Conservation (phyloP, 2,113 vertebrate species). For the Hippocampus guttulatus region DNA sequence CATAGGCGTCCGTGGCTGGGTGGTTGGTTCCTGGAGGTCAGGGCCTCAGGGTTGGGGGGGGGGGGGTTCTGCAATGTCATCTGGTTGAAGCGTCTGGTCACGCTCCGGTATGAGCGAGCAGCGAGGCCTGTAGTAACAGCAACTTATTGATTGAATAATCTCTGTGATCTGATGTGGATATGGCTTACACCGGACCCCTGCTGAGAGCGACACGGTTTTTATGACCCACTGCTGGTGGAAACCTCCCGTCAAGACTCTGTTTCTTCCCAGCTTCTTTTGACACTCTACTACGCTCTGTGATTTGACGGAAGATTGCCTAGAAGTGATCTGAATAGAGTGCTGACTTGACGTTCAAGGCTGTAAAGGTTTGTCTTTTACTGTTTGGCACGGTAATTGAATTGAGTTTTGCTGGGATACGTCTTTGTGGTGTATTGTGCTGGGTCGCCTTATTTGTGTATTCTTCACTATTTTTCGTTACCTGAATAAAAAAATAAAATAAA, state of each 20-base stretch:
- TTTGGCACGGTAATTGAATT: too few species aligned
- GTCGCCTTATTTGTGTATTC: too few species aligned
- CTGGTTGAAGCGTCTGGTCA: slow-evolving; percentile 25
- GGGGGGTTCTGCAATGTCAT: slow-evolving; percentile 31
- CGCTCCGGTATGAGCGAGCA: slow-evolving; percentile 32
- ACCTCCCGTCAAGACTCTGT: neutral
- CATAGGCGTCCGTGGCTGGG: slow-evolving; percentile 45
- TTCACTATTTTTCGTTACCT: too few species aligned
- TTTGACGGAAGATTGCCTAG: neutral
- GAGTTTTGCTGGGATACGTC: too few species aligned
- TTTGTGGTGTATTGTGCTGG: too few species aligned
- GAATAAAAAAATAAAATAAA: too few species aligned
- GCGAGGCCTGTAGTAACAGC: slow-evolving; percentile 37
- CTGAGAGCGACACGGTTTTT: slow-evolving; percentile 47
- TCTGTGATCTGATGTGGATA: slow-evolving; percentile 62
- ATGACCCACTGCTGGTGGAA: slow-evolving; percentile 16
- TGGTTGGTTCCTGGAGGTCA: slow-evolving; percentile 42
- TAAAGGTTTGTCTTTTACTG: too few species aligned
- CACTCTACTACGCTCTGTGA: neutral
- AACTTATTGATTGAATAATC: slow-evolving; percentile 79
- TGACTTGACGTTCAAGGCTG: neutral
- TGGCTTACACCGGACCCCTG: slow-evolving; percentile 67
- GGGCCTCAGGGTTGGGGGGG: too few species aligned
- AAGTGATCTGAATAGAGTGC: neutral
- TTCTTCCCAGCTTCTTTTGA: neutral